These are phyloP conservation scores for Sus scrofa DNA, from an alignment of 2,113 vertebrate genomes.

Conservation along the genomic window DNA sequence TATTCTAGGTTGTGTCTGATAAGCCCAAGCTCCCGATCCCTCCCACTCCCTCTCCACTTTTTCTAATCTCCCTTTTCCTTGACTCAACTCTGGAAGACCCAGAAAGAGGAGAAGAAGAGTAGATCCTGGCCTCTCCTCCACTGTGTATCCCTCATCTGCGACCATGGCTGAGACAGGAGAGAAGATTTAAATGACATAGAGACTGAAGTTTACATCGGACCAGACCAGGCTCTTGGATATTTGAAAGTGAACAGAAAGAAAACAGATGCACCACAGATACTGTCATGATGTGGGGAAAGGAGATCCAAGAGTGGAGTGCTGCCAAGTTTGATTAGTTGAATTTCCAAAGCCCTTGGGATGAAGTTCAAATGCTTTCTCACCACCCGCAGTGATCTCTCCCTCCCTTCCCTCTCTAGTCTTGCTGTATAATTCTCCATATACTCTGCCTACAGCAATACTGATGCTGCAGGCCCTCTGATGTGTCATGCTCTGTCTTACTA, in stretches of 20 bases:
- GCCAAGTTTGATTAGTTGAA: background rate
- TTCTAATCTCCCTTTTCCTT: background rate
- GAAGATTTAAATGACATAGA: background rate
- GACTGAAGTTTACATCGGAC: background rate
- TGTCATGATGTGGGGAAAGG: background rate
- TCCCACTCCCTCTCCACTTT: background rate
- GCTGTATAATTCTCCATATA: background rate
- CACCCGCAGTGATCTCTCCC: background rate
- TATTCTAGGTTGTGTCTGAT: too few relatives aligned
- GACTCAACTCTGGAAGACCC: background rate
- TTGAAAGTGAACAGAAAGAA: background rate
- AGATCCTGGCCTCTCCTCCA: rapidly evolving
- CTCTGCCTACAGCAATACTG: too few relatives aligned
- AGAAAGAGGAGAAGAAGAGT: background rate
- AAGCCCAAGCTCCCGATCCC: too few relatives aligned
- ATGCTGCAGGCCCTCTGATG: background rate
- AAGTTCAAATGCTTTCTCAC: background rate
- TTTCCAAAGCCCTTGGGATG: background rate
- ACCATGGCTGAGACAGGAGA: background rate
- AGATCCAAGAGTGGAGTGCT: background rate
- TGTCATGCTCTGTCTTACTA: background rate
- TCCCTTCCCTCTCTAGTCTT: background rate
- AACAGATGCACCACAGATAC: background rate
- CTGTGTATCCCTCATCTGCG: background rate
- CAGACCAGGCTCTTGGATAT: background rate